phyloP scores from a whole-genome alignment of 1,140 invertebrate genomes.

The Drosophila pallidifrons region DNA sequence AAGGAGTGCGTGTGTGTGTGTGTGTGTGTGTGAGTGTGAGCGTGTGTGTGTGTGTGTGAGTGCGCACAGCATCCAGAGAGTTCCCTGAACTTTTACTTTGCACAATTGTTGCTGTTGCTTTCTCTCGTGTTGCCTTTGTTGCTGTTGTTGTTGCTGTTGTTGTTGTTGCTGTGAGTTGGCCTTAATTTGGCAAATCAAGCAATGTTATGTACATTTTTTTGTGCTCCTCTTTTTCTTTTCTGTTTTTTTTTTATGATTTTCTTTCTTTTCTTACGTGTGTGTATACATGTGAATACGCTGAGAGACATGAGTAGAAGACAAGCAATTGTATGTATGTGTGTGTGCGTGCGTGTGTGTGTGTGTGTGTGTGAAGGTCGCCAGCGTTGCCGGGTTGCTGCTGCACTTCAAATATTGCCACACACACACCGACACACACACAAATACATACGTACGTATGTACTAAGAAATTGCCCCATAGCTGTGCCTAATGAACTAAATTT shows the following conservation, averaged over 20 bases:
- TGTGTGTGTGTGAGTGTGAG: constrained; percentile 1
- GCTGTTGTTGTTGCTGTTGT: constrained; percentile 2
- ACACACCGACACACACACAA: constrained; percentile 23
- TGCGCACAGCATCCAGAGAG: constrained; percentile 14
- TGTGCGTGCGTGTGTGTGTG: not conserved
- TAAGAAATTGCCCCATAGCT: constrained; percentile 33
- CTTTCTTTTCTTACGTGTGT: constrained; percentile 9
- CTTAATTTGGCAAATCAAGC: constrained; percentile 67
- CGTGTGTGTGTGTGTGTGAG: not conserved
- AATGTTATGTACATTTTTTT: constrained; percentile 41
- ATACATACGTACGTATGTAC: not conserved
- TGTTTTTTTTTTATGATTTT: constrained; percentile 2
- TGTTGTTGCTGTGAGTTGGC: constrained; percentile 40
- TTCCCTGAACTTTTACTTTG: constrained; percentile 39
- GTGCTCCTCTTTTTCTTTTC: not conserved
- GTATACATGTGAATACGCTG: constrained; percentile 20
- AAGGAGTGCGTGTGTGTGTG: constrained; percentile 8
- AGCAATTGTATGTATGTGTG: constrained; percentile 9
- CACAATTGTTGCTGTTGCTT: constrained; percentile 29
- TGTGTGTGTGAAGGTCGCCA: constrained; percentile 13
- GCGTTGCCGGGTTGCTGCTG: constrained; percentile 13
- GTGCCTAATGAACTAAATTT: constrained; percentile 76
- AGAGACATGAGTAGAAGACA: constrained; percentile 15
- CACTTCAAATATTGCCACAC: constrained; percentile 20
- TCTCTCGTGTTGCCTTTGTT: constrained; percentile 1